Conservation (phyloP, 1,140 invertebrate genomes). For the Adelges cooleyi region DNA sequence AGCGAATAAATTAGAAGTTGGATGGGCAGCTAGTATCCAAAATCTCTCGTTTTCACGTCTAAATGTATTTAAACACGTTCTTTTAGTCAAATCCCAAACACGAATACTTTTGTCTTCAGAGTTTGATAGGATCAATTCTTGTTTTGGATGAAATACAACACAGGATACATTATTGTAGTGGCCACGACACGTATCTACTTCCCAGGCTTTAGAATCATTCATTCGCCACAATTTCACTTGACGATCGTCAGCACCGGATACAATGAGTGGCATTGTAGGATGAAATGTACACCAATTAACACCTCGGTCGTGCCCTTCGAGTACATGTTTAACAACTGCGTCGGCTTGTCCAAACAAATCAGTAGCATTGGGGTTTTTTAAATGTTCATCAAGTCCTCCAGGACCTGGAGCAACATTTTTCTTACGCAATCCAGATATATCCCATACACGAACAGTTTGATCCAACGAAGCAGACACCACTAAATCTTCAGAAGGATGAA, state of each 20-base stretch:
- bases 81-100: constrained; percentile 98
- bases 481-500: constrained; percentile 93
- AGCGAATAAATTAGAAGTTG: constrained; percentile 72
- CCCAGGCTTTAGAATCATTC: constrained; percentile 98
- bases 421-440: constrained; percentile 60
- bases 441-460: constrained; percentile 97
- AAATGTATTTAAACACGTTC: constrained; percentile 93
- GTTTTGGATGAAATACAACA: constrained; percentile 91
- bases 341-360: constrained; percentile 96
- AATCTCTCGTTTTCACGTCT: constrained; percentile 86
- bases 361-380: constrained; percentile 75
- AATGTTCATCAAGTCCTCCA: constrained; percentile 74
- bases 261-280: constrained; percentile 85
- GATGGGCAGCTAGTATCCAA: constrained; percentile 80
- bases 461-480: constrained; percentile 96
- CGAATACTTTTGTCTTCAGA: constrained; percentile 96
- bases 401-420: constrained; percentile 40
- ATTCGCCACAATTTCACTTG: constrained; percentile 98
- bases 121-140: constrained; percentile 94
- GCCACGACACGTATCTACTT: constrained; percentile 95
- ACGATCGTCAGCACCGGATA: constrained; percentile 94
- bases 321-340: constrained; percentile 93
- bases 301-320: constrained; percentile 93
- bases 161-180: constrained; percentile 99
- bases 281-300: constrained; percentile 99